phyloP scores from a whole-genome alignment of 2,888 invertebrate species.

The Melanchra persicariae region DNA sequence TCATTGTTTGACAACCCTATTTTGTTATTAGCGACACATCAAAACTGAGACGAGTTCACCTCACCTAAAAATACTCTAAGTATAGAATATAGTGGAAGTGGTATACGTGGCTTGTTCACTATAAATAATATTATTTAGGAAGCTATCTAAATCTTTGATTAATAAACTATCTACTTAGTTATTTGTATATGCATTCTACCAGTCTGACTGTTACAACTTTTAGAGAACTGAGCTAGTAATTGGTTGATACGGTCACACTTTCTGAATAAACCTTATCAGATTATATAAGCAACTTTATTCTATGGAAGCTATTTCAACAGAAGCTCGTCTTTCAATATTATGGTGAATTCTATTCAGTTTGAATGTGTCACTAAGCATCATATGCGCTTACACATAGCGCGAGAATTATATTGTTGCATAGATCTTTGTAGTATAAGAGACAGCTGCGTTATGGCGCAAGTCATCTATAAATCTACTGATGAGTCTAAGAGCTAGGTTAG shows the following conservation, averaged over 20 bases:
- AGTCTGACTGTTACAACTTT: neutral
- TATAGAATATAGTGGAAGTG: conserved; percentile 14
- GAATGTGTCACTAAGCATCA: conserved; percentile 23
- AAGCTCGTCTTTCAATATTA: neutral
- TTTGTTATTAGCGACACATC: conserved; percentile 37
- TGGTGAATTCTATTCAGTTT: conserved; percentile 21
- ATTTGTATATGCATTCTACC: neutral
- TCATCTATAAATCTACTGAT: conserved; percentile 26
- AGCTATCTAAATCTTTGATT: conserved; percentile 25
- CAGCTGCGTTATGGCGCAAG: conserved; percentile 3
- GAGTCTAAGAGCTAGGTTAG: conserved; percentile 49
- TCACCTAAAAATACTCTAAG: neutral
- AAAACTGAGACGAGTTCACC: conserved; percentile 13
- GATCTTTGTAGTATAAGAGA: conserved; percentile 48
- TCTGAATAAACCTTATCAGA: neutral
- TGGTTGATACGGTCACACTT: conserved; percentile 20
- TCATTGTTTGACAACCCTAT: conserved; percentile 62
- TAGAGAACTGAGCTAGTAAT: neutral
- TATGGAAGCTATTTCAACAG: conserved; percentile 28
- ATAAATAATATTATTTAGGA: conserved; percentile 16
- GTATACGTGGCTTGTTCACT: neutral
- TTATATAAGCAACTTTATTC: conserved; percentile 2
- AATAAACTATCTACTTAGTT: conserved; percentile 29
- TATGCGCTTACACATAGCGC: conserved; percentile 29
- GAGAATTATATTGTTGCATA: conserved; percentile 38